Conservation (phyloP, 2,888 invertebrate genomes). For the Lasioglossum morio region DNA sequence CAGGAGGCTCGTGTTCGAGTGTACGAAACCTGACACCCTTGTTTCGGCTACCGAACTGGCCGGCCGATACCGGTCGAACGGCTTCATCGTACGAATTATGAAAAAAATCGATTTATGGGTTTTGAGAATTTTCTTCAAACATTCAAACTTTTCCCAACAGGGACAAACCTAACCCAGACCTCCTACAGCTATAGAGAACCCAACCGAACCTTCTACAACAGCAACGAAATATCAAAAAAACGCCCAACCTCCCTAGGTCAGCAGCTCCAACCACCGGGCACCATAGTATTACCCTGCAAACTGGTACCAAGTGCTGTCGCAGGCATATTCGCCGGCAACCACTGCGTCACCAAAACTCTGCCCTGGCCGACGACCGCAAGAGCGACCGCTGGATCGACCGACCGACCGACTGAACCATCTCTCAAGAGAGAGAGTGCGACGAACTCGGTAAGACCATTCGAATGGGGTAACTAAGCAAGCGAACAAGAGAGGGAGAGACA, state of each 20-base stretch:
- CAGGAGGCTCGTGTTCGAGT: background rate
- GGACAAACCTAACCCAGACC: background rate
- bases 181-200: background rate
- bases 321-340: background rate
- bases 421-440: slow-evolving; percentile 38
- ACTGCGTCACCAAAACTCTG: background rate
- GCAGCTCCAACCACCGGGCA: background rate
- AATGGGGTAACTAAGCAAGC: slow-evolving; percentile 36
- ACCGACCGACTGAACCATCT: slow-evolving; percentile 30
- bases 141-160: background rate
- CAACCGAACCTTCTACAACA: background rate
- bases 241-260: background rate
- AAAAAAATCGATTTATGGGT: background rate
- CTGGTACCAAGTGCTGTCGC: background rate
- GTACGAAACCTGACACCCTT: slow-evolving; percentile 5
- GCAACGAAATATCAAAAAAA: background rate
- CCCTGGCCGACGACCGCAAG: slow-evolving; percentile 6
- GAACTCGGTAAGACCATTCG: slow-evolving; percentile 48
- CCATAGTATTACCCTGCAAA: background rate
- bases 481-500: background rate
- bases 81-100: background rate
- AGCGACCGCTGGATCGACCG: slow-evolving; percentile 42
- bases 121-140: background rate
- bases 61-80: background rate
- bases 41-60: slow-evolving; percentile 1